These are phyloP conservation scores for Oxystoma pomonae DNA, from an alignment of 2,888 invertebrate genomes.

Conservation along the genomic window DNA sequence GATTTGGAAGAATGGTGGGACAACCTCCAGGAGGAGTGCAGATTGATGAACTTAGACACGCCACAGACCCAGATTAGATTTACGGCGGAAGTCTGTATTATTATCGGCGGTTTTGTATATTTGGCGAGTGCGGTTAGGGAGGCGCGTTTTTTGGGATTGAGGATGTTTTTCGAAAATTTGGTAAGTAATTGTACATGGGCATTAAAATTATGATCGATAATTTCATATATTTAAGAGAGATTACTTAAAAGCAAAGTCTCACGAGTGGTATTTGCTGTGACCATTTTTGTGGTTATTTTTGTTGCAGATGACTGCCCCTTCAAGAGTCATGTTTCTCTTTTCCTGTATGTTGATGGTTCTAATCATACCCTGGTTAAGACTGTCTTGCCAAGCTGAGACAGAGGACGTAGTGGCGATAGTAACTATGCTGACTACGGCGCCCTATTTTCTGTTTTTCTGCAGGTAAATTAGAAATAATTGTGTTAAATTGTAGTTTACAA, in stretches of 20 bases:
- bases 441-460: slow-evolving; percentile 97
- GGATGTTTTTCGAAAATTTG: slow-evolving; percentile 93
- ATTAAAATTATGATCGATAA: too few species aligned
- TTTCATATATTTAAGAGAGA: too few species aligned
- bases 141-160: slow-evolving; percentile 84
- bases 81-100: slow-evolving; percentile 71
- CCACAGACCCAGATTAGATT: slow-evolving; percentile 65
- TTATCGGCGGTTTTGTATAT: slow-evolving; percentile 80
- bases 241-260: too few species aligned
- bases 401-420: slow-evolving; percentile 91
- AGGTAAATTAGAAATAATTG: slow-evolving; percentile 59
- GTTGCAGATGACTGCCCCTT: slow-evolving; percentile 78
- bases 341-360: slow-evolving; percentile 86
- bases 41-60: slow-evolving; percentile 61
- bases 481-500: background rate
- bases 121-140: slow-evolving; percentile 81
- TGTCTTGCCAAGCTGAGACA: slow-evolving; percentile 78
- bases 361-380: slow-evolving; percentile 72
- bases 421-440: slow-evolving; percentile 93
- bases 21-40: slow-evolving; percentile 65
- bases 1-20: slow-evolving; percentile 69
- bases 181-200: too few species aligned
- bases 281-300: too few species aligned
- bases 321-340: slow-evolving; percentile 89
- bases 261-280: too few species aligned